Base-by-base conservation (phyloP, 2,888 invertebrate genomes). In the Yponomeuta cagnagella region DNA sequence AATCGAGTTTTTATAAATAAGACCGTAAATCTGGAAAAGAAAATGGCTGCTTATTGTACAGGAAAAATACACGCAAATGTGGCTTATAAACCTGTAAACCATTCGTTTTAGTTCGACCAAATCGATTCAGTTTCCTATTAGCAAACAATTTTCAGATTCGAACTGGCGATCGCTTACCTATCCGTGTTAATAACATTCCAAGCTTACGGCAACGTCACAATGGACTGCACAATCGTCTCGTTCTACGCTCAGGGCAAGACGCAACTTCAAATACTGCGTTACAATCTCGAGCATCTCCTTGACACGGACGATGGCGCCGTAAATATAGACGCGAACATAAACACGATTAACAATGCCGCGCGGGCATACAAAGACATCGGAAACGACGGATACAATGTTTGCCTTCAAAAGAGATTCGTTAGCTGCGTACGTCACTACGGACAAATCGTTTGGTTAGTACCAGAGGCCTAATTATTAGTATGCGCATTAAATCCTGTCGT, bases 211-310 rank as follows among this genome's bases (percentile, higher is more conserved):
- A 83, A 88, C 72, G 83, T 84, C 2, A 87, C 88, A 8, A 81
- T 89, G 86, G 90, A 90, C 71, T 89, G 89, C 69, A 87, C 85
- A 2, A 85, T 90, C 12, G 86, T 87, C 2, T 80, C 84, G 6
- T 85, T 90, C 68, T 89, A 84, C 74, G 80, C 85, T 0, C 88
- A 87, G 78, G 84, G 83, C 31, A 83, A 80, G 73, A 81, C 80
- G 30, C 90, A 90, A 74, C 79, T 89, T 71, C 79, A 82, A 71
- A 82, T 90, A 65, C 77, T 90, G 6, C 79, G 86, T 72, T 80
- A 85, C 70, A 80, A 87, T 75, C 74, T 89, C 10, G 84, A 88
- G 74, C 82, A 86, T 63, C 74, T 90, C 37, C 76, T 77, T 43
- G 80, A 78, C 72, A 68, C 69, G 9, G 72, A 74, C 15, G 72